Percentiles rank a stretch among this genome's conserved stretches.
Evolutionary conservation across 2,888 invertebrate species (phyloP).

Genomic region (Stegana nigrithorax): DNA sequence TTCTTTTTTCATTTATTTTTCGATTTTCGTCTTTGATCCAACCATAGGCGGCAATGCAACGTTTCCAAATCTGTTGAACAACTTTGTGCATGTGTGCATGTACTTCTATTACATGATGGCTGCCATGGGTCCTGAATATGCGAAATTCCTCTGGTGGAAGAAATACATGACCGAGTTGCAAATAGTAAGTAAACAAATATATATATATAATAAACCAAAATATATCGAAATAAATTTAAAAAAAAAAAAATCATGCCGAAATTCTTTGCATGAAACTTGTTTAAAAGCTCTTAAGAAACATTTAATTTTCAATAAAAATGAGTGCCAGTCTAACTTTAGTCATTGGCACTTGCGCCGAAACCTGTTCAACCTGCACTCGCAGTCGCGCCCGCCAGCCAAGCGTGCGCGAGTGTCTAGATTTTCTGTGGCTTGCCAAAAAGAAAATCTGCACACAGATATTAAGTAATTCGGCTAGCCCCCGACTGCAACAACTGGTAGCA

Average conservation of each 20-base stretch:
- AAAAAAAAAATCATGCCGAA: neutral
- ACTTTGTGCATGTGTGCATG: conserved; percentile 96
- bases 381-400: too few relatives aligned
- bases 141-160: conserved; percentile 94
- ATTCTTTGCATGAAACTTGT: conserved; percentile 38
- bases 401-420: too few relatives aligned
- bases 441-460: too few relatives aligned
- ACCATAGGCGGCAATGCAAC: conserved; percentile 72
- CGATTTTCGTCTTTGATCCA: too few relatives aligned
- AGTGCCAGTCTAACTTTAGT: too few relatives aligned
- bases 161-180: conserved; percentile 92
- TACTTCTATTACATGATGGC: conserved; percentile 92
- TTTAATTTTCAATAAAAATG: too few relatives aligned
- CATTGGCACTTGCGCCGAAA: too few relatives aligned
- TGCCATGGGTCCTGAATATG: conserved; percentile 88
- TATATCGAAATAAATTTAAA: conserved; percentile 32
- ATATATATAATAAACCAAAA: conserved; percentile 31
- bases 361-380: too few relatives aligned
- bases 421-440: too few relatives aligned
- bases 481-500: too few relatives aligned
- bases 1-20: too few relatives aligned
- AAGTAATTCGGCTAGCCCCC: too few relatives aligned
- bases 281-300: conserved; percentile 47
- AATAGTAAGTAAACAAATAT: conserved; percentile 75
- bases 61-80: conserved; percentile 79